Evolutionary conservation across 2,113 vertebrate species (phyloP).

Genomic region (Ictalurus furcatus): DNA sequence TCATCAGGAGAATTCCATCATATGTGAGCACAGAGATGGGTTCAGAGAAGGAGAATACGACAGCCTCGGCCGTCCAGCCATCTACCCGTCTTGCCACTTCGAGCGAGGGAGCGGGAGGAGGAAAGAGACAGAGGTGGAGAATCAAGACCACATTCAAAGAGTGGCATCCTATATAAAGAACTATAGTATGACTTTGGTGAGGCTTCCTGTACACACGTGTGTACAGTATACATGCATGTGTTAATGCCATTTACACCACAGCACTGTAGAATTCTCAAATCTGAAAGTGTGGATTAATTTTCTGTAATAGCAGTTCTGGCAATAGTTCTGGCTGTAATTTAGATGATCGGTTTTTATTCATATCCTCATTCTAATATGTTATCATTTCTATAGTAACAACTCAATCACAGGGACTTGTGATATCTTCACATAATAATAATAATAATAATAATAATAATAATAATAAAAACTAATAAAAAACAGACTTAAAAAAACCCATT

Average conservation of each 20-base stretch:
- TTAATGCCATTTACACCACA: background rate
- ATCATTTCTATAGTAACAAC: background rate
- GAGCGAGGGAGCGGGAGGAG: slow-evolving; percentile 37
- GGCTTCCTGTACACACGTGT: slow-evolving; percentile 33
- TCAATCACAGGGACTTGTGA: background rate
- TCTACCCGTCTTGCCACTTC: slow-evolving; percentile 30
- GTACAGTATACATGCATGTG: background rate
- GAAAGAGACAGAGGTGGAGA: slow-evolving; percentile 51
- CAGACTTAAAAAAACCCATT: background rate
- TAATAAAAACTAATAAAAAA: background rate
- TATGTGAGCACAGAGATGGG: slow-evolving; percentile 63
- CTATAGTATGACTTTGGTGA: slow-evolving; percentile 72
- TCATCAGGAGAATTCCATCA: slow-evolving; percentile 68
- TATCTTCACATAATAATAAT: too few species aligned
- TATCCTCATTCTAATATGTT: background rate
- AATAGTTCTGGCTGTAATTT: background rate
- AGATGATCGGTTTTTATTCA: background rate
- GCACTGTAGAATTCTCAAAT: background rate
- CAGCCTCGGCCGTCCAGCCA: slow-evolving; percentile 66
- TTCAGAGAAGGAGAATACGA: slow-evolving; percentile 74
- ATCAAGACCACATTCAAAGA: slow-evolving; percentile 58
- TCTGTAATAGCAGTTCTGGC: background rate
- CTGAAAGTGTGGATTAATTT: background rate
- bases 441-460: too few species aligned
- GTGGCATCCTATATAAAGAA: slow-evolving; percentile 64